Evolutionary conservation across 1,140 invertebrate genomes (phyloP), one percentile per base, ranked within the genome.

Genomic region (Chironomus striatipennis): DNA sequence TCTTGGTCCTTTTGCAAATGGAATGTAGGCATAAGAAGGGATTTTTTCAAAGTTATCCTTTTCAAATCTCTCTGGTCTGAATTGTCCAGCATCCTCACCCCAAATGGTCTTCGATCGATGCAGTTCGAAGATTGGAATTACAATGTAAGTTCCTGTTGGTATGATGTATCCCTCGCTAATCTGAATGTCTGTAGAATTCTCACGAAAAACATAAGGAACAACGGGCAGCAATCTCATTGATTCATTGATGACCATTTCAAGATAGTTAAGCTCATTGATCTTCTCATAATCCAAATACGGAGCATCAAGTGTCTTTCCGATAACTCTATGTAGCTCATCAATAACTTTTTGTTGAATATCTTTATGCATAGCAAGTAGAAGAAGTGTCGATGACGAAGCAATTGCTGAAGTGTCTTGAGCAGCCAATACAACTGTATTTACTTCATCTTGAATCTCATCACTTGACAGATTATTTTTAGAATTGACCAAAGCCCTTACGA

Each of bases 181-280:
- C 0, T 81, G 10, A 43, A 78, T 74, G 0, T 77, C 18, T 7
- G 47, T 75, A 2, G 24, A 34, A 0, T 73, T 65, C 72, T 76
- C 64, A 7, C 79, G 75, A 0, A 74, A 67, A 0, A 76, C 72
- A 0, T 79, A 7, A 0, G 80, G 79, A 47, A 79, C 57, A 0
- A 78, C 64, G 0, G 81, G 75, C 21, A 81, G 79, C 12, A 80
- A 47, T 77, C 90, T 81, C 74, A 90, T 76, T 10, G 85, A 84
- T 80, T 90, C 89, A 77, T 88, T 88, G 3, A 90, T 82, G 1
- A 87, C 85, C 75, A 85, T 84, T 75, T 89, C 88, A 20, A 90
- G 82, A 77, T 90, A 89, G 64, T 85, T 85, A 85, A 93, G 85
- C 73, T 85, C 77, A 21, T 83, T 77, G 0, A 88, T 75, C 9